Conservation (phyloP, 64 coral and sea anemone genomes). For the Trachythela sp. region DNA sequence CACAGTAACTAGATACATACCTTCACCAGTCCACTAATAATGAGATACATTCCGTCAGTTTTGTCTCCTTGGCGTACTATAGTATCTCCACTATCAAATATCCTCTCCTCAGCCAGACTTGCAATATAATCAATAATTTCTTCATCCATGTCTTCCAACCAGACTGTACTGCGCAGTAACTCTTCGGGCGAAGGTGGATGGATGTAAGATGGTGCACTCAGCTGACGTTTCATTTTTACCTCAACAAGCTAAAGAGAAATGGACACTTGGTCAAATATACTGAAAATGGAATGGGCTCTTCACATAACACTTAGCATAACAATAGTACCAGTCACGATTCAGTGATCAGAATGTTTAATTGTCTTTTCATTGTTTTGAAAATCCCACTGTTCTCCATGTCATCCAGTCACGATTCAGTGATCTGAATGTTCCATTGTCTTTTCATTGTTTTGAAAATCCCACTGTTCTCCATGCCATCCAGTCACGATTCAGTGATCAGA, state of each 20-base stretch:
- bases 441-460: no score
- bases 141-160: slow-evolving; percentile 78
- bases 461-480: no score
- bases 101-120: slow-evolving; percentile 51
- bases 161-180: slow-evolving; percentile 75
- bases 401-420: no score
- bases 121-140: slow-evolving; percentile 67
- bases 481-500: no score
- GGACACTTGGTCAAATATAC: neutral
- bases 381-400: no score
- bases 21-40: slow-evolving; percentile 93
- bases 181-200: slow-evolving; percentile 58
- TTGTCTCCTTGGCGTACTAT: slow-evolving; percentile 87
- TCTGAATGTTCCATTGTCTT: no score
- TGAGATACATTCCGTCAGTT: slow-evolving; percentile 80
- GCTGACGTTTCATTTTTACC: slow-evolving; percentile 86
- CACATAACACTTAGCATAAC: no score
- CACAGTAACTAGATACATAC: neutral
- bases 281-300: neutral
- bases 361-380: no score
- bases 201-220: slow-evolving; percentile 82
- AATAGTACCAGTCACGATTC: no score
- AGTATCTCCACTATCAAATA: slow-evolving; percentile 81
- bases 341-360: no score
- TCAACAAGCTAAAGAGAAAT: slow-evolving; percentile 63